These are phyloP conservation scores for Botrylloides violaceus DNA, from an alignment of 23 tunicate genomes.

Conservation along the genomic window DNA sequence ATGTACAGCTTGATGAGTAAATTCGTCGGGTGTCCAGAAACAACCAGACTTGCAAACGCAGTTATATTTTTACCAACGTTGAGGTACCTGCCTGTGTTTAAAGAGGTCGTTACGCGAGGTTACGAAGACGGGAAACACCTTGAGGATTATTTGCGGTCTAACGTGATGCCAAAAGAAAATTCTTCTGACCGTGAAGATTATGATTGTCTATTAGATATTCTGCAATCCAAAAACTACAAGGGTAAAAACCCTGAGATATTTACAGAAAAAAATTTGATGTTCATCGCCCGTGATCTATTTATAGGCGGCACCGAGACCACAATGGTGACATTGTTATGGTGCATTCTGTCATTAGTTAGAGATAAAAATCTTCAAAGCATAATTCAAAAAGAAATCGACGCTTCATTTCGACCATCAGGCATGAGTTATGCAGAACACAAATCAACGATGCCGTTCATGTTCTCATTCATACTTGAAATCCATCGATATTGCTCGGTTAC, in stretches of 20 bases:
- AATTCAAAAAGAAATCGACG: background rate
- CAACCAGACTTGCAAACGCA: background rate
- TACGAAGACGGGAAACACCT: background rate
- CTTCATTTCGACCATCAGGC: background rate
- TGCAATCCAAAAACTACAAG: background rate
- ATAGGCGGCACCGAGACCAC: background rate
- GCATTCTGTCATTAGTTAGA: background rate
- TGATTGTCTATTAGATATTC: background rate
- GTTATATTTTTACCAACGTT: background rate
- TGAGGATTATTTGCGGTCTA: background rate
- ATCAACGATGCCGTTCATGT: background rate
- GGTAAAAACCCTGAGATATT: background rate
- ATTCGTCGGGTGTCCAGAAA: background rate
- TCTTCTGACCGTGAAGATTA: background rate
- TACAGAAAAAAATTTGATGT: background rate
- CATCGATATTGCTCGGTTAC: conserved; percentile 8
- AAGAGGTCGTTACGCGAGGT: background rate
- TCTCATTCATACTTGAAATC: background rate
- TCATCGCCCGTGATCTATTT: background rate
- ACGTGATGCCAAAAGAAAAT: background rate
- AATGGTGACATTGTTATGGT: background rate
- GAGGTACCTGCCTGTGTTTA: background rate
- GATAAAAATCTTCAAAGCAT: background rate
- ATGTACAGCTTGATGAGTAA: background rate
- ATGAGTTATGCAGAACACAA: background rate